A percentile compares a stretch with the other conserved stretches of the same genome.
These are phyloP conservation scores for Athripsodes cinereus DNA, from an alignment of 2,888 invertebrate species.

Conservation along the genomic window DNA sequence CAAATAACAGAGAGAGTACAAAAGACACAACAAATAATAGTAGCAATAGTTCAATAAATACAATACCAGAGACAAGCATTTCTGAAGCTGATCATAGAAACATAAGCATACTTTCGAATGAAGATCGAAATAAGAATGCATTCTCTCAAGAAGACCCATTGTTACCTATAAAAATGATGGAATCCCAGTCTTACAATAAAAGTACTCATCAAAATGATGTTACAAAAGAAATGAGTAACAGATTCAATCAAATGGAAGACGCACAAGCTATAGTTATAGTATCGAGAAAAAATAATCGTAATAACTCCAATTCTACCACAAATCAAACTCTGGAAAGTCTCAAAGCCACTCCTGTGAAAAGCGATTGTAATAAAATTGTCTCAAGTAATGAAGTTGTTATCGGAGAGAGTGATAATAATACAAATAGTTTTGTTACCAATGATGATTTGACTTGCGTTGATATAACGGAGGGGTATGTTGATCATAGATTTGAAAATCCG, in stretches of 20 bases:
- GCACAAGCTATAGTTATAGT: not conserved
- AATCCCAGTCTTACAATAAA: not conserved
- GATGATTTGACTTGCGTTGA: not conserved
- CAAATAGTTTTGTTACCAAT: not conserved
- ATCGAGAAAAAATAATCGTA: not conserved
- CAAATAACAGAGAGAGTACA: not conserved
- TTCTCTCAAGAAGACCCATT: conserved; percentile 12
- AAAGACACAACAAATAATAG: not conserved
- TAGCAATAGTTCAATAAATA: not conserved
- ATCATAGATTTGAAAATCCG: not conserved
- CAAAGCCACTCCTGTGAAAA: not conserved
- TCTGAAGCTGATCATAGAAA: too few species aligned
- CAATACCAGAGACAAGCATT: not conserved
- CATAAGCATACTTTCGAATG: too few species aligned
- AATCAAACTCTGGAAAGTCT: not conserved
- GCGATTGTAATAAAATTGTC: not conserved
- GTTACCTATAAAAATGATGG: not conserved
- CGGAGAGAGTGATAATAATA: not conserved
- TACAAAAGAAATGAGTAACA: too few species aligned
- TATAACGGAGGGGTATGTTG: not conserved
- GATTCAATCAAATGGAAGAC: not conserved
- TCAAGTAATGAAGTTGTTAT: not conserved
- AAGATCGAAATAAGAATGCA: not conserved
- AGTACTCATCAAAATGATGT: not conserved
- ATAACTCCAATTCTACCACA: not conserved